Evolutionary conservation across 2,888 invertebrate species (phyloP), one percentile per base, ranked within the genome.

Genomic region (Zygothrica quintamaculata): DNA sequence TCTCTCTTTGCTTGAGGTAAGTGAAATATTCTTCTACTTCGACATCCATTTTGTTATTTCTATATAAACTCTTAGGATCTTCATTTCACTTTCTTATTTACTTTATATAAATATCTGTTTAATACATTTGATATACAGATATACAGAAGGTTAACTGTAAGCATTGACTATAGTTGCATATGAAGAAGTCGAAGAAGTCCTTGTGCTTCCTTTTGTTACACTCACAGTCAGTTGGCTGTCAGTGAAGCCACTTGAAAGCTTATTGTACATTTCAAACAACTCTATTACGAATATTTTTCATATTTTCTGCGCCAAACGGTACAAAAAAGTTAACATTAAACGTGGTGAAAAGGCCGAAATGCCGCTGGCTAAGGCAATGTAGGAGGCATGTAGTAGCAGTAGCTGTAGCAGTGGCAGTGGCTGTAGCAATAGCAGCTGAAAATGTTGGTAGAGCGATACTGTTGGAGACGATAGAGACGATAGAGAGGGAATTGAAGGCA

Each of bases 211-310:
- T 37, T 25, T 31, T 42, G 34, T 29, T 25, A n/a, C n/a, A n/a
- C 22, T 25, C 12, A 12, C 60, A 40, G 39, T 60, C 65, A 22
- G 18, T 22, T 22, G 70, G 69, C 69, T 65, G 77, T 62, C 57
- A 57, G 51, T 56, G 69, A 71, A 76, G 76, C 73, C 77, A 84
- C 84, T 81, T 78, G 78, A 81, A 74, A 68, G 75, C 80, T 84
- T 85, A 85, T 84, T 79, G 86, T 84, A 84, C 78, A 84, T 86
- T 85, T 84, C 82, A 79, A 80, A 87, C 87, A 87, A 87, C 86
- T 87, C 87, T 87, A 87, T 87, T 87, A 87, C 86, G 86, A 87
- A 87, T 87, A 86, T 87, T 87, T 87, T 87, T 85, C 81, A 84
- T 79, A 84, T 87, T 87, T 86, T 60, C 72, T 59, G 74, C 60